Evolutionary conservation across 2,888 invertebrate species (phyloP).

Genomic region (Tolmerus cingulatus): DNA sequence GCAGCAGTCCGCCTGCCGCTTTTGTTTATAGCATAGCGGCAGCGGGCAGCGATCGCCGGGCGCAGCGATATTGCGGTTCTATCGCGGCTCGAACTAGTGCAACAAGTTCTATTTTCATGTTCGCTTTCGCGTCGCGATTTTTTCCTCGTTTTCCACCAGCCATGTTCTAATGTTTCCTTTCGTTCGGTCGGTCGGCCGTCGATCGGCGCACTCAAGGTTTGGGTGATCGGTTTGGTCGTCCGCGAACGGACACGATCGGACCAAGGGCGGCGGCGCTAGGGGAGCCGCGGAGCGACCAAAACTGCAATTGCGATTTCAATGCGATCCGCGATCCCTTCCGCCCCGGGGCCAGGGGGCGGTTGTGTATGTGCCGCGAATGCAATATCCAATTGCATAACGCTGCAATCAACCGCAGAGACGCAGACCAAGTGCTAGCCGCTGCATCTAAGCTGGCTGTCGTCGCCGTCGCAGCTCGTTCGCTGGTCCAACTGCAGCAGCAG

Average conservation of each 20-base stretch:
- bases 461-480: background rate
- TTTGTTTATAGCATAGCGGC: background rate
- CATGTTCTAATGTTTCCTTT: background rate
- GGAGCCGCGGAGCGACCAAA: background rate
- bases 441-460: background rate
- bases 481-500: background rate
- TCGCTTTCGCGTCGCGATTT: background rate
- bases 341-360: background rate
- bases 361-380: conserved; percentile 24
- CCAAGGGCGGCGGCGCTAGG: background rate
- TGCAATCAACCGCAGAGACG: conserved; percentile 23
- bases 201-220: background rate
- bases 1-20: conserved; percentile 1
- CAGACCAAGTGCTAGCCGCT: background rate
- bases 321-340: background rate
- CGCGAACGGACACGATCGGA: background rate
- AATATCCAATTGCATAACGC: conserved; percentile 35
- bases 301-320: conserved; percentile 33
- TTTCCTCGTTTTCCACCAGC: background rate
- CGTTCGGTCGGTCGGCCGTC: background rate
- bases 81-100: background rate
- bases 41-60: background rate
- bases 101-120: conserved; percentile 36
- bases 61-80: conserved; percentile 5
- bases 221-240: background rate